A percentile compares a stretch with the other conserved stretches of the same genome.
Conservation (phyloP, 2,113 vertebrate genomes). For the Pachycephala philippinensis region DNA sequence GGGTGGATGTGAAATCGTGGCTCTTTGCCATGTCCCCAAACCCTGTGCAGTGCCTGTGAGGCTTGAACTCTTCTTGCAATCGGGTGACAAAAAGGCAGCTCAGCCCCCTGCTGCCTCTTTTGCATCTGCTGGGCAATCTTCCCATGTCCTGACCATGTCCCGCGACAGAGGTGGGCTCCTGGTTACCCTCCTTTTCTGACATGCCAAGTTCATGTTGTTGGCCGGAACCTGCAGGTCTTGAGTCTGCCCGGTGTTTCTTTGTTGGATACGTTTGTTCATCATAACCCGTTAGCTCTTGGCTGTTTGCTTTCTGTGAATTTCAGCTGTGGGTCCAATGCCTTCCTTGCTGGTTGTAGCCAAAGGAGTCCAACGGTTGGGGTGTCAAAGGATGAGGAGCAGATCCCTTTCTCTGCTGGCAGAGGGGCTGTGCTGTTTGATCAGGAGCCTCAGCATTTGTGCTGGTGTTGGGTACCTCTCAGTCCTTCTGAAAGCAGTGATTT, state of each 20-base stretch:
- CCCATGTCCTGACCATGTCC: fast-evolving
- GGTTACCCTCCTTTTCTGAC: neutral
- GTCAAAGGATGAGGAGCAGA: neutral
- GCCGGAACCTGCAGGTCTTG: neutral
- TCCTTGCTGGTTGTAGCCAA: neutral
- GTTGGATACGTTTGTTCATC: neutral
- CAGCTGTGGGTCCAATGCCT: neutral
- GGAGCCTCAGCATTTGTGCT: fast-evolving
- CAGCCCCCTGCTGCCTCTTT: neutral
- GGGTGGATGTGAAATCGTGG: neutral
- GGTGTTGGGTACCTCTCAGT: neutral
- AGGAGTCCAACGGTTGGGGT: fast-evolving
- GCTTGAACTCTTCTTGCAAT: neutral
- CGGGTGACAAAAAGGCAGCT: neutral
- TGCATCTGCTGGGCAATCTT: neutral
- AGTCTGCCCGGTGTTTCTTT: neutral
- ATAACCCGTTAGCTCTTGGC: neutral
- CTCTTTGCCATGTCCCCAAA: neutral
- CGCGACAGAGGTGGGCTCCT: neutral
- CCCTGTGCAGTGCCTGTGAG: neutral
- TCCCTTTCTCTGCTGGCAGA: neutral
- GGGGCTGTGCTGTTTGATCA: fast-evolving
- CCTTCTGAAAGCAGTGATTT: neutral
- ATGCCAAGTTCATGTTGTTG: neutral
- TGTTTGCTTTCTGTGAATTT: neutral